Evolutionary conservation across 2,797 vertebrate species (phyloP).

Genomic region (Glossophaga mutica): DNA sequence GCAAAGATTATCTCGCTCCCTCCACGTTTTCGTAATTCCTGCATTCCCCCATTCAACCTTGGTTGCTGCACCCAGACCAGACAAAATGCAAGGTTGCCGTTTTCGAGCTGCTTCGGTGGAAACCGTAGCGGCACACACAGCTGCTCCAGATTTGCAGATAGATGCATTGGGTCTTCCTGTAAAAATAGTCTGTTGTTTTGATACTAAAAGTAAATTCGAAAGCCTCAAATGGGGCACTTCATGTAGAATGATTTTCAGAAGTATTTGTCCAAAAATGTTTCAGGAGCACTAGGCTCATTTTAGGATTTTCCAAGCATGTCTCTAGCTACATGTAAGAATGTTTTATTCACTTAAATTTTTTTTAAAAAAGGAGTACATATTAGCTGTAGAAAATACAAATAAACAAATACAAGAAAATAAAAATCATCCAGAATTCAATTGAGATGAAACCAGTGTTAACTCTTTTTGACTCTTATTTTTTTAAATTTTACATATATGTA

Average conservation of each 20-base stretch:
- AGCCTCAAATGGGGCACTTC: neutral
- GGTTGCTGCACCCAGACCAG: neutral
- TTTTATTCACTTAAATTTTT: neutral
- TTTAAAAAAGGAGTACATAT: neutral
- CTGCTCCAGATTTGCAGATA: neutral
- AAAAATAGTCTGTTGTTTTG: neutral
- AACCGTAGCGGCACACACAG: neutral
- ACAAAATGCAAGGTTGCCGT: neutral
- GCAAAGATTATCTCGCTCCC: neutral
- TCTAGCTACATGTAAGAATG: neutral
- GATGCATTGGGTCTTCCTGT: neutral
- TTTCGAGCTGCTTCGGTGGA: neutral
- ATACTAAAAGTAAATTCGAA: conserved; percentile 31
- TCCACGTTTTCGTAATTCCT: neutral
- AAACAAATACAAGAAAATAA: neutral
- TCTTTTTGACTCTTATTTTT: neutral
- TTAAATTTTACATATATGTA: neutral
- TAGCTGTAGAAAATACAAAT: neutral
- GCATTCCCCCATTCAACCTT: neutral
- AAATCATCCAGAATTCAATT: neutral
- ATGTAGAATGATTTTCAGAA: conserved; percentile 10
- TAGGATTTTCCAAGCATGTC: conserved; percentile 16
- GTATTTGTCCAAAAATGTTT: neutral
- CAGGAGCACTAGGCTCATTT: neutral
- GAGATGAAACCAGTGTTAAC: neutral